Evolutionary conservation across 2,113 vertebrate genomes (phyloP), one percentile per base, ranked within the genome.

Genomic region (Sorex fumeus): DNA sequence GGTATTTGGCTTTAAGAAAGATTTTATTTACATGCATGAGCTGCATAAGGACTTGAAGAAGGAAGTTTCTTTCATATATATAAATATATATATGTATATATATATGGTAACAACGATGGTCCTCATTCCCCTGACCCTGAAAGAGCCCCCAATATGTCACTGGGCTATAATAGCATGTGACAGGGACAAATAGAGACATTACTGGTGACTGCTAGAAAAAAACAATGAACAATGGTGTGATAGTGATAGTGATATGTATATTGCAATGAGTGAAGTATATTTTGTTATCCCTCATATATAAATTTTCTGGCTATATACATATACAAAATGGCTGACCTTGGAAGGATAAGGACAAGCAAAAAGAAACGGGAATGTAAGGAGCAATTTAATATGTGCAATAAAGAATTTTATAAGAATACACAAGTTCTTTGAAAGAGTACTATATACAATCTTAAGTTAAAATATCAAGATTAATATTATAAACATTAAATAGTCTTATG

Each of bases 291-390:
- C 3, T 83, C 13, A 74, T 6, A 1, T 72, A 12, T 32, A 30
- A 70, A 2, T 6, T 75, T 30, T 50, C 30, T 13, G 21, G 36
- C 18, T 11, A 50, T 60, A 74, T 57, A 32, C 2, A 30, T 1
- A 32, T n/a, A n/a, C n/a, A 30, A 19, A 70, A 1, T 50, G 2
- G 3, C 16, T 13, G 23, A 19, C 1, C 8, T 66, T 60, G 21
- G 78, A 43, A n/a, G 13, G 0, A 18, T 60, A 60, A 79, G 19
- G 47, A 47, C 27, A 6, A 91, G 40, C 10, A 2, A 13, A 36
- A 6, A 69, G 2, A 18, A 47, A 82, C 11, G 30, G 10, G 8
- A 86, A 2, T 2, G 2, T 0, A 2, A 6, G 28, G 45, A 15
- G 28, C 43, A 9, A 32, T 12, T 80, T 86, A 53, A 16, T 50